Evolutionary conservation across 2,113 vertebrate species (phyloP).

Genomic region (Oncorhynchus kisutch): DNA sequence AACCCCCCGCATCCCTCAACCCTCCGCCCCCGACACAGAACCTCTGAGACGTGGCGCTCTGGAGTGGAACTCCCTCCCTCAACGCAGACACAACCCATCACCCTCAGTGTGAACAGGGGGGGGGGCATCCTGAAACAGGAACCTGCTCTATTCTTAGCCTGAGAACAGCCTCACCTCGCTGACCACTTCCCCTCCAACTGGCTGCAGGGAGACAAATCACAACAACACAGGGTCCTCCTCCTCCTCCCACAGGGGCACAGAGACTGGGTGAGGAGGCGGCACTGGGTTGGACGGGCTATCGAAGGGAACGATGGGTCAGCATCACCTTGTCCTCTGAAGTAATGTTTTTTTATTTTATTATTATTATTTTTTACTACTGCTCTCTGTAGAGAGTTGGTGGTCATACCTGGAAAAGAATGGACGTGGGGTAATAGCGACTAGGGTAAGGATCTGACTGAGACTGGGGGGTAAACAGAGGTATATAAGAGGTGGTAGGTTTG

Average conservation of each 20-base stretch:
- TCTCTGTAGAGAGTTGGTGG: no score
- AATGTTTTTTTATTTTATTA: no score
- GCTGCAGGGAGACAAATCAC: not conserved
- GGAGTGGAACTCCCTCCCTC: not conserved
- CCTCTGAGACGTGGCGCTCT: not conserved
- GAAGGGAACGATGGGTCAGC: no score
- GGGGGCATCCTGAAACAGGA: conserved; percentile 34
- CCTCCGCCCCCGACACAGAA: not conserved
- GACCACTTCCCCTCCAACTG: conserved; percentile 25
- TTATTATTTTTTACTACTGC: no score
- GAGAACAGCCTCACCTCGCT: conserved; percentile 21
- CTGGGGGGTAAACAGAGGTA: no score
- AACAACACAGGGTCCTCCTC: not conserved
- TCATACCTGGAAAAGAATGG: not conserved
- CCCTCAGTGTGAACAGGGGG: not conserved
- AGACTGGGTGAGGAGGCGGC: not conserved
- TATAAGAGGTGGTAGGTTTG: no score
- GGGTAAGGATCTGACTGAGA: no score
- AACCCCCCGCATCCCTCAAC: no score
- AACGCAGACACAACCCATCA: not conserved
- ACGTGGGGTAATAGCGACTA: no score
- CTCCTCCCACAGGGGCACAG: not conserved
- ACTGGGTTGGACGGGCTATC: not conserved
- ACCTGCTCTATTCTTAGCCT: conserved; percentile 43
- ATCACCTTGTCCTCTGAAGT: no score